Evolutionary conservation across 2,113 vertebrate genomes (phyloP), one percentile per base, ranked within the genome.

Genomic region (Taxidea taxus): DNA sequence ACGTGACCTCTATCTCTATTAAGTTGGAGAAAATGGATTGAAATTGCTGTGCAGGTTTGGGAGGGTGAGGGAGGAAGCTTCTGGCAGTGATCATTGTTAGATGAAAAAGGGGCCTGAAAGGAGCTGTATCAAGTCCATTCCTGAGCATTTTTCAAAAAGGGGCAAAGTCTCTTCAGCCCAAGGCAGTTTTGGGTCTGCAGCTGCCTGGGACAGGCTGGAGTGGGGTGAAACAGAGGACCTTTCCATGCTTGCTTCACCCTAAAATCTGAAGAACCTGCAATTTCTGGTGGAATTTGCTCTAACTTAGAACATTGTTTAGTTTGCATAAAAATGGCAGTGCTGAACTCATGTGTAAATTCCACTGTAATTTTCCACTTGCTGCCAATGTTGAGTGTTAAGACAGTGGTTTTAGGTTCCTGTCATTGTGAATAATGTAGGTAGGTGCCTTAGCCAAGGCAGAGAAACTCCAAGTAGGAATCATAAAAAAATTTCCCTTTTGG

Each of bases 291-390:
- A 94, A 97, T 96, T 91, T 96, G 39, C 87, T 96, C 4, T 37
- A 95, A 87, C 60, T 66, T 94, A 12, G 60, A 94, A 87, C 31
- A 34, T 7, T 80, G 44, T 74, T 87, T 95, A 64, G 68, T 68
- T 87, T 37, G 84, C 31, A 75, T 86, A 74, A 92, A 95, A 97
- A 97, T 51, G 72, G 34, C 78, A 87, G 85, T 78, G 62, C 44
- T 74, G 78, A 96, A 84, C 49, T 90, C 37, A 10, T 39, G 31
- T 84, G 47, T 86, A 97, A 95, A 91, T 91, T 97, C 96, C 68
- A 75, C 42, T 86, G 42, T 95, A 82, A 93, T 83, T 97, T 97
- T 93, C 86, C 37, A 95, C 39, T 74, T 95, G 78, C 83, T 96
- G 34, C 74, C 95, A 90, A 90, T 62, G 39, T 54, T 74, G 51